Percentiles rank a stretch among this genome's conserved stretches.
phyloP scores from a whole-genome alignment of 2,797 vertebrate genomes.

The Syngnathus rostellatus region DNA sequence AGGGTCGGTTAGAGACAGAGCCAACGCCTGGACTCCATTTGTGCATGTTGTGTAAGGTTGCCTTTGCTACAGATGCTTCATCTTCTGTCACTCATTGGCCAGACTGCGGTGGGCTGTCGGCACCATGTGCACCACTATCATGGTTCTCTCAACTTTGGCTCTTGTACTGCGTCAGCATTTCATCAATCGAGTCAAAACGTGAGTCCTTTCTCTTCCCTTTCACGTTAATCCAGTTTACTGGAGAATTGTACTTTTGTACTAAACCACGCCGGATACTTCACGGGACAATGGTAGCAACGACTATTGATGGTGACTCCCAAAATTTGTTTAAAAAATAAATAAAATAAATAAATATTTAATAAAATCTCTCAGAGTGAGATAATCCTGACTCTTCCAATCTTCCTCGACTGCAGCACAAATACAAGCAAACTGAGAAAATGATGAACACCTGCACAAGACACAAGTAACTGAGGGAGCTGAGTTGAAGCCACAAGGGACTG shows the following conservation, averaged over 20 bases:
- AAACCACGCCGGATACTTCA: too few species aligned
- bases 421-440: too few species aligned
- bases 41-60: not conserved
- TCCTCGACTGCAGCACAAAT: too few species aligned
- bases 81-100: constrained; percentile 7
- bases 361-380: too few species aligned
- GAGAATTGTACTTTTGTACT: not conserved
- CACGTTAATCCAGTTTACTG: not conserved
- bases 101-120: constrained; percentile 7
- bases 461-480: too few species aligned
- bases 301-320: too few species aligned
- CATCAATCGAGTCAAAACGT: constrained; percentile 78
- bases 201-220: constrained; percentile 29
- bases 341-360: too few species aligned
- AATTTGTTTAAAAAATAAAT: too few species aligned
- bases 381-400: too few species aligned
- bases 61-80: constrained; percentile 16
- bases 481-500: too few species aligned
- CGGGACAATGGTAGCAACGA: too few species aligned
- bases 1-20: constrained; percentile 1
- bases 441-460: too few species aligned
- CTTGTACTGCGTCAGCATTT: constrained; percentile 73
- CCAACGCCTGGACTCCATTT: constrained; percentile 5
- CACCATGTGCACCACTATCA: constrained; percentile 83
- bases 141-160: constrained; percentile 79